Evolutionary conservation across 2,113 vertebrate genomes (phyloP), one percentile per base, ranked within the genome.

Genomic region (Nyctereutes procyonoides): DNA sequence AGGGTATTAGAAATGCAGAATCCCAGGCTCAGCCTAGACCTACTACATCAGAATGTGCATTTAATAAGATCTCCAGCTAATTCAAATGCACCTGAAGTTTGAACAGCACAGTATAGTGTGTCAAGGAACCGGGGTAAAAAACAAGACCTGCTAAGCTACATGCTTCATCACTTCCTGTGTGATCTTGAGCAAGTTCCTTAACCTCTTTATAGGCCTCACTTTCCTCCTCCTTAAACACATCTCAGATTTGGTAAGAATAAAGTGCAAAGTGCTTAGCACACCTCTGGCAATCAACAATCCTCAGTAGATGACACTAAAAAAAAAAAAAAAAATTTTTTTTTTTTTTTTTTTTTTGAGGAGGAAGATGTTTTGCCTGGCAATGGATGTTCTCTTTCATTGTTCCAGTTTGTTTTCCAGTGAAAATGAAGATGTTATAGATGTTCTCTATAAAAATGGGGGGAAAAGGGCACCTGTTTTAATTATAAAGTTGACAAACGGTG

Each of bases 321-420:
- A 43, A 43, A 5, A 43, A 43, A 38, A 38, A 38, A 38, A 30
- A 26, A 26, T 35, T 63, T 80, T 74, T 76, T 51, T 76, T 73
- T 43, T 71, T 38, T 73, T 24, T 43, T 24, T 51, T 56, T 56
- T 56, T 26, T 58, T 28, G 20, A 24, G 16, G 22, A 67, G 26
- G 3, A 74, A 14, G 28, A 86, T 93, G 87, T 86, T 80, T 56
- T 58, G 8, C n/a, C 51, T 51, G 48, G 16, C 62, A 56, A 0
- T 73, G 19, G 5, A 0, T 63, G 28, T 35, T 55, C 53, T 60
- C 4, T 63, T 76, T 65, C 22, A 32, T 53, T 81, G 8, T 74
- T 53, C 28, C 88, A 30, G 11, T 56, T 94, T 96, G 67, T 92
- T 90, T 92, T 74, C 48, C 48, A 83, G 28, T 79, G 8, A 82